These are phyloP conservation scores for Philaethria dido DNA, from an alignment of 2,888 invertebrate genomes.

Conservation along the genomic window DNA sequence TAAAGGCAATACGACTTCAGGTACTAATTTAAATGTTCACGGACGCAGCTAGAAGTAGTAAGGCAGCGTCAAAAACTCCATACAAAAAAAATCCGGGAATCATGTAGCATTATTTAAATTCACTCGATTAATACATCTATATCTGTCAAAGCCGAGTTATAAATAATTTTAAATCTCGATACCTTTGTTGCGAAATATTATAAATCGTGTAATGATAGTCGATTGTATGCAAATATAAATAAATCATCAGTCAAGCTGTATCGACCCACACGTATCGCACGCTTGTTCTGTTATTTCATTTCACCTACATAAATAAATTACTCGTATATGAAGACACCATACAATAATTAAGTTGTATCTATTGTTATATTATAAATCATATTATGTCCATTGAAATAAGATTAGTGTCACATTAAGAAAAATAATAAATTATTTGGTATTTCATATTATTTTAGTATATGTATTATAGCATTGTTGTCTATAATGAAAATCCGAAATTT, in stretches of 20 bases:
- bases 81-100: too few relatives aligned
- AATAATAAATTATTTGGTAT: neutral
- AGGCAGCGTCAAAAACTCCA: too few relatives aligned
- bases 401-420: constrained; percentile 3
- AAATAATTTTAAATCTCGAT: constrained; percentile 20
- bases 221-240: constrained; percentile 34
- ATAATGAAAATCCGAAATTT: too few relatives aligned
- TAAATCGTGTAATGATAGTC: constrained; percentile 31
- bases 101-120: too few relatives aligned
- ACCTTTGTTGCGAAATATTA: constrained; percentile 23
- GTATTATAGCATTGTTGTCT: too few relatives aligned
- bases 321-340: neutral
- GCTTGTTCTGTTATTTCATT: neutral
- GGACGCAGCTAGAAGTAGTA: too few relatives aligned
- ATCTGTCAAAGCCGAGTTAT: constrained; percentile 17
- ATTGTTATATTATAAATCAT: neutral
- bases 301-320: constrained; percentile 12
- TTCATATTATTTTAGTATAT: too few relatives aligned
- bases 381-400: neutral
- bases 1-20: too few relatives aligned
- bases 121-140: constrained; percentile 2
- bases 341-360: neutral
- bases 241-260: constrained; percentile 27
- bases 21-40: too few relatives aligned
- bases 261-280: constrained; percentile 21